These are phyloP conservation scores for Diplodus puntazzo DNA, from an alignment of 2,797 vertebrate genomes.

Conservation along the genomic window DNA sequence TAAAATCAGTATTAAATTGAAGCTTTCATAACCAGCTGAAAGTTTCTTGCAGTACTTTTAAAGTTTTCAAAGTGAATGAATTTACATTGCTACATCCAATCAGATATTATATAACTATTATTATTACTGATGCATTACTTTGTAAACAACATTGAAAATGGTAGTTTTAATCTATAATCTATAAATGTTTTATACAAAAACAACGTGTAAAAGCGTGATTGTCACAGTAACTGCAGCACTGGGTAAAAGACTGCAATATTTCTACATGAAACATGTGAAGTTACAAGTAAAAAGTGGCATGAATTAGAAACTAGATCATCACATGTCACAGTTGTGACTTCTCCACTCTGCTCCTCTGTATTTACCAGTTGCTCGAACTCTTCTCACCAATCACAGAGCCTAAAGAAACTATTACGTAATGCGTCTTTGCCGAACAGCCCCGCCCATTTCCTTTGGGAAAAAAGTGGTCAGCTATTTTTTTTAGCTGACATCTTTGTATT, in stretches of 20 bases:
- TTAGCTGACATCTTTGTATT: conserved; percentile 80
- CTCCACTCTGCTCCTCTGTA: not conserved
- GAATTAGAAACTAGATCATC: not conserved
- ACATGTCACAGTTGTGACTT: not conserved
- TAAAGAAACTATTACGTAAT: conserved; percentile 71
- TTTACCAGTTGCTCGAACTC: conserved; percentile 38
- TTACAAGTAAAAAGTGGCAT: not conserved
- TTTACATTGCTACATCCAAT: not conserved
- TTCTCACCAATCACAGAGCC: conserved; percentile 78
- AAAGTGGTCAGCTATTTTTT: conserved; percentile 81
- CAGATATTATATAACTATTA: not conserved
- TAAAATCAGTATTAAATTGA: no score
- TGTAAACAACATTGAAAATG: not conserved
- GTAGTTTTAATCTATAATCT: not conserved
- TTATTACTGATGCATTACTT: not conserved
- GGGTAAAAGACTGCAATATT: not conserved
- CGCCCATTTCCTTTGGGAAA: conserved; percentile 80
- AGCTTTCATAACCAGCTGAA: no score
- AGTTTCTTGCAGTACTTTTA: no score
- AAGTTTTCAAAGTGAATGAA: not conserved
- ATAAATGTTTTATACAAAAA: not conserved
- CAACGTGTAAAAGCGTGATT: not conserved
- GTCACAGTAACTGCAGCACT: not conserved
- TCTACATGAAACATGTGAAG: not conserved
- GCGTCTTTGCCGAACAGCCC: conserved; percentile 47